Percentiles rank a stretch among this genome's conserved stretches.
Evolutionary conservation across 1,140 invertebrate genomes (phyloP).

Genomic region (Halictus rubicundus): DNA sequence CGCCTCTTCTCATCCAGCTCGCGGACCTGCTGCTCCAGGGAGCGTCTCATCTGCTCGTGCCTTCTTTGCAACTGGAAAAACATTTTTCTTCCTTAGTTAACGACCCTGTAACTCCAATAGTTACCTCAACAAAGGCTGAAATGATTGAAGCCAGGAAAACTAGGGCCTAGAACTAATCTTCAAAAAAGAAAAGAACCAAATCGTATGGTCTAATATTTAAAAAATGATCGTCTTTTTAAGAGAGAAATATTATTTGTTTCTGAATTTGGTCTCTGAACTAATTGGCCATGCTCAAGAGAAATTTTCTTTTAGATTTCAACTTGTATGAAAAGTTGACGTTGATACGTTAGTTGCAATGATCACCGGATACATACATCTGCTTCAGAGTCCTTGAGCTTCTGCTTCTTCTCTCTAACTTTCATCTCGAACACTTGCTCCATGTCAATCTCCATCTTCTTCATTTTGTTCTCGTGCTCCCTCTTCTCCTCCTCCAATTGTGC

Average conservation of each 20-base stretch:
- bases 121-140: neutral
- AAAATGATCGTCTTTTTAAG: too few species aligned
- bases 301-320: too few species aligned
- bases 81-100: neutral
- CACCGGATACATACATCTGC: slow-evolving; percentile 85
- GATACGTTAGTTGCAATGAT: slow-evolving; percentile 2
- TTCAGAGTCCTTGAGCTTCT: slow-evolving; percentile 96
- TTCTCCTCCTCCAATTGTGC: slow-evolving; percentile 99
- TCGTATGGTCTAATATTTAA: too few species aligned
- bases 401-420: slow-evolving; percentile 94
- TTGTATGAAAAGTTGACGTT: too few species aligned
- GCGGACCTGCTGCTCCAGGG: slow-evolving; percentile 91
- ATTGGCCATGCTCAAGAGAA: too few species aligned
- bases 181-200: too few species aligned
- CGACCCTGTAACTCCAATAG: neutral
- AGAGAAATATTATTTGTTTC: too few species aligned
- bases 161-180: neutral
- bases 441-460: slow-evolving; percentile 97
- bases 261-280: too few species aligned
- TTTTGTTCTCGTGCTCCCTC: slow-evolving; percentile 95
- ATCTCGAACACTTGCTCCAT: slow-evolving; percentile 97
- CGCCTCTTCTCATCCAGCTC: slow-evolving; percentile 95
- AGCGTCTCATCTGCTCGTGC: slow-evolving; percentile 86
- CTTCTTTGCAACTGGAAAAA: slow-evolving; percentile 83
- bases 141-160: neutral